These are phyloP conservation scores for Eupithecia inturbata DNA, from an alignment of 2,888 invertebrate species.

Conservation along the genomic window DNA sequence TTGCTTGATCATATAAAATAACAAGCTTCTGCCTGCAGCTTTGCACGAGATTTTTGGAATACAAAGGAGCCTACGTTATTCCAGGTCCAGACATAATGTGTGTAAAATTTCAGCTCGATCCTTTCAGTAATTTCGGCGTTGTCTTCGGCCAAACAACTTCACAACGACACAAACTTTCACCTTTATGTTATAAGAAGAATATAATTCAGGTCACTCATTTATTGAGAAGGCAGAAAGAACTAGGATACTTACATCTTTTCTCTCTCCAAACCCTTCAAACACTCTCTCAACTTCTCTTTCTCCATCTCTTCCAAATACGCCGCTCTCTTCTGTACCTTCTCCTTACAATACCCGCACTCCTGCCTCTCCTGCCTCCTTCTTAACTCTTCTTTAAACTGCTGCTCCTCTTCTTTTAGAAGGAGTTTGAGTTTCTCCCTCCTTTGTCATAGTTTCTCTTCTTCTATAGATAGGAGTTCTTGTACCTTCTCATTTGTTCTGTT, in stretches of 20 bases:
- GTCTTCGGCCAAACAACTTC: too few species aligned
- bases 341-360: slow-evolving; percentile 65
- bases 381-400: slow-evolving; percentile 60
- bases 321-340: slow-evolving; percentile 57
- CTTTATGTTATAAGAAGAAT: too few species aligned
- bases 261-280: slow-evolving; percentile 72
- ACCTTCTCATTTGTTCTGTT: slow-evolving; percentile 72
- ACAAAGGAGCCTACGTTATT: too few species aligned
- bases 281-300: slow-evolving; percentile 65
- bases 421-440: slow-evolving; percentile 64
- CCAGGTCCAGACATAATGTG: too few species aligned
- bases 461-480: slow-evolving; percentile 60
- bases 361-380: slow-evolving; percentile 56
- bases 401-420: slow-evolving; percentile 65
- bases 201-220: too few species aligned
- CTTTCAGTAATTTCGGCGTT: too few species aligned
- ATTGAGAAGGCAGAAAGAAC: not conserved
- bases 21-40: too few species aligned
- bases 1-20: too few species aligned
- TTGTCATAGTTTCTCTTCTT: slow-evolving; percentile 72
- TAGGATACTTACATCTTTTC: slow-evolving; percentile 69
- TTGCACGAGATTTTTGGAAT: too few species aligned
- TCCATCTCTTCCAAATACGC: slow-evolving; percentile 65
- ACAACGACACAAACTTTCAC: too few species aligned
- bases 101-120: too few species aligned